Percentiles rank a stretch among this genome's conserved stretches.
Conservation (phyloP, 1,140 invertebrate species). For the Micrasema longulum region DNA sequence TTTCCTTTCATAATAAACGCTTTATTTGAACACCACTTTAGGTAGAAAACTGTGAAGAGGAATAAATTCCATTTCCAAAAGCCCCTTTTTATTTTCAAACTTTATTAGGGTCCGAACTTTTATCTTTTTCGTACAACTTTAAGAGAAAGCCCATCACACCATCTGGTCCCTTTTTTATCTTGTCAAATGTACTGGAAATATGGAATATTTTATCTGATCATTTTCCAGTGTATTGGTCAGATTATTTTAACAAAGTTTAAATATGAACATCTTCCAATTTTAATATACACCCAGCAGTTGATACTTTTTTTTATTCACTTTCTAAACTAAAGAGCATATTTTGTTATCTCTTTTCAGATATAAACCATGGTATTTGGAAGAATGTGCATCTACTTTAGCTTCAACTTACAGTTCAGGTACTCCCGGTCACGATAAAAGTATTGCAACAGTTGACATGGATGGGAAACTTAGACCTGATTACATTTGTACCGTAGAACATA, state of each 20-base stretch:
- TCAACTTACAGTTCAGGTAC: conserved; percentile 97
- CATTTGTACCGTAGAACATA: conserved; percentile 90
- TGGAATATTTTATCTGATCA: conserved; percentile 37
- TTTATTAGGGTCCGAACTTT: conserved; percentile 40
- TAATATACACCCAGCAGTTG: too few relatives aligned
- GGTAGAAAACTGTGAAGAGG: conserved; percentile 16
- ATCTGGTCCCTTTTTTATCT: conserved; percentile 38
- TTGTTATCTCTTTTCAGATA: conserved; percentile 71
- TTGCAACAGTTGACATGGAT: conserved; percentile 96
- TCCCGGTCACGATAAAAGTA: conserved; percentile 92
- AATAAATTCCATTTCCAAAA: conserved; percentile 34
- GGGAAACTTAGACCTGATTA: conserved; percentile 84
- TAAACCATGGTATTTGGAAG: conserved; percentile 98
- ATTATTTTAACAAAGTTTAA: conserved; percentile 9
- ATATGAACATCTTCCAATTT: too few relatives aligned
- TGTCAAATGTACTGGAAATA: conserved; percentile 39
- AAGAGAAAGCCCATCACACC: conserved; percentile 29
- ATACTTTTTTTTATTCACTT: too few relatives aligned
- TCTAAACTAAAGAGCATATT: too few relatives aligned
- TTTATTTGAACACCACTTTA: conserved; percentile 31
- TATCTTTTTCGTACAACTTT: conserved; percentile 35
- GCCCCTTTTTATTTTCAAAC: conserved; percentile 37
- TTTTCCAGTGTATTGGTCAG: conserved; percentile 36
- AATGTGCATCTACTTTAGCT: conserved; percentile 95
- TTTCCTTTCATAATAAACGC: conserved; percentile 26